Evolutionary conservation across 1,140 invertebrate genomes (phyloP).

Genomic region (Drosophila equinoxialis): DNA sequence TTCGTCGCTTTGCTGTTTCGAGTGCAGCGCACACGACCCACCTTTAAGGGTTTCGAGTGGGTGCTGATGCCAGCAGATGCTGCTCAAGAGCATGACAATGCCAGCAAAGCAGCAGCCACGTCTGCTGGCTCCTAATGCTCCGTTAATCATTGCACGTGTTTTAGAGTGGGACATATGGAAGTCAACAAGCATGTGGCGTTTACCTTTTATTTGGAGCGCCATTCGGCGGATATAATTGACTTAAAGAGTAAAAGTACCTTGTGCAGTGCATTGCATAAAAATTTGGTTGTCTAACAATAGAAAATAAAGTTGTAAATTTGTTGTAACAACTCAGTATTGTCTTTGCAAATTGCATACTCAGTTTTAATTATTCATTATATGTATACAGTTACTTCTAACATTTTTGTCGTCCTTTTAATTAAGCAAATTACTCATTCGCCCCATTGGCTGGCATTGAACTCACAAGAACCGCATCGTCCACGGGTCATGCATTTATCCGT

Average conservation of each 20-base stretch:
- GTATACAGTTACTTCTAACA: neutral
- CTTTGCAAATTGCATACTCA: neutral
- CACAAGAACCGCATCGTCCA: neutral
- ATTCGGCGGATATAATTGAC: neutral
- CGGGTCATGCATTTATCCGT: neutral
- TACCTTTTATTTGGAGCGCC: neutral
- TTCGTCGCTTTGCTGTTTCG: constrained; percentile 6
- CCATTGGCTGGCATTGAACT: neutral
- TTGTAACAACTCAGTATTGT: no score
- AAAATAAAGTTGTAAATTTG: no score
- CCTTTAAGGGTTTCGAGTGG: constrained; percentile 35
- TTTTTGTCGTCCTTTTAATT: neutral
- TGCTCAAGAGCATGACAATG: constrained; percentile 29
- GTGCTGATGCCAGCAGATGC: neutral
- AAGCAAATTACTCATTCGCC: neutral
- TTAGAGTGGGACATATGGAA: neutral
- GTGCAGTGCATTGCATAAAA: neutral
- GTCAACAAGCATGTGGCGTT: neutral
- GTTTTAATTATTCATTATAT: neutral
- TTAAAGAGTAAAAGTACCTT: neutral
- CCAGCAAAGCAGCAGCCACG: constrained; percentile 42
- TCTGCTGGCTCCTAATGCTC: constrained; percentile 45
- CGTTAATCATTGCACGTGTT: constrained; percentile 65
- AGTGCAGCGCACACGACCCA: constrained; percentile 48
- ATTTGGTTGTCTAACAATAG: no score